A percentile compares a stretch with the other conserved stretches of the same genome.
These are phyloP conservation scores for Buceros bicornis DNA, from an alignment of 2,797 vertebrate genomes.

Conservation along the genomic window DNA sequence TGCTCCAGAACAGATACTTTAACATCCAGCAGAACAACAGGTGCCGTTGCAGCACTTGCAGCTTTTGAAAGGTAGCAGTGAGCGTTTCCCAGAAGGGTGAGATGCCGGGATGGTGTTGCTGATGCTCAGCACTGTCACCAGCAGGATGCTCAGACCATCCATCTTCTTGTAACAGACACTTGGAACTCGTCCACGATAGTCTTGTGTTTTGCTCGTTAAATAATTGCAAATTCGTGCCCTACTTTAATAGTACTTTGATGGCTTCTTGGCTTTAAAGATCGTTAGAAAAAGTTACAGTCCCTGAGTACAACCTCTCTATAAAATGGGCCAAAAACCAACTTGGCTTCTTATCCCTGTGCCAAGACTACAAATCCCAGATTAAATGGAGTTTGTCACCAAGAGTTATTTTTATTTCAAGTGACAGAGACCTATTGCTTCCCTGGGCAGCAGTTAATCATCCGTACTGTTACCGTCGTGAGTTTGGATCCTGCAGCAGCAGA, in stretches of 20 bases:
- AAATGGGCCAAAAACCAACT: not conserved
- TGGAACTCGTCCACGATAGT: not conserved
- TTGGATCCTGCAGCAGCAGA: not conserved
- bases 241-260: not conserved
- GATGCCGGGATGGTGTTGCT: not conserved
- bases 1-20: not conserved
- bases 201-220: not conserved
- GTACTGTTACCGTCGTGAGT: not conserved
- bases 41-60: not conserved
- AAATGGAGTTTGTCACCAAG: not conserved
- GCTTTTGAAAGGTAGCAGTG: not conserved
- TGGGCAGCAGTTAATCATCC: not conserved
- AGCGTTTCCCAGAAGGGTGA: not conserved
- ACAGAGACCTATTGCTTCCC: not conserved
- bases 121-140: not conserved
- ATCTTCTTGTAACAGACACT: not conserved
- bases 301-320: not conserved
- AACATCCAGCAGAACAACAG: not conserved
- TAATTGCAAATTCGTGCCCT: not conserved
- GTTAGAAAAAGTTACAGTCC: not conserved
- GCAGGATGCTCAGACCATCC: not conserved
- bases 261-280: constrained; percentile 1
- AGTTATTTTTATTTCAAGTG: not conserved
- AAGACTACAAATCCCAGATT: not conserved
- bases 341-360: not conserved